Conservation (phyloP, 2,797 vertebrate species). For the Gobio occitaniae region DNA sequence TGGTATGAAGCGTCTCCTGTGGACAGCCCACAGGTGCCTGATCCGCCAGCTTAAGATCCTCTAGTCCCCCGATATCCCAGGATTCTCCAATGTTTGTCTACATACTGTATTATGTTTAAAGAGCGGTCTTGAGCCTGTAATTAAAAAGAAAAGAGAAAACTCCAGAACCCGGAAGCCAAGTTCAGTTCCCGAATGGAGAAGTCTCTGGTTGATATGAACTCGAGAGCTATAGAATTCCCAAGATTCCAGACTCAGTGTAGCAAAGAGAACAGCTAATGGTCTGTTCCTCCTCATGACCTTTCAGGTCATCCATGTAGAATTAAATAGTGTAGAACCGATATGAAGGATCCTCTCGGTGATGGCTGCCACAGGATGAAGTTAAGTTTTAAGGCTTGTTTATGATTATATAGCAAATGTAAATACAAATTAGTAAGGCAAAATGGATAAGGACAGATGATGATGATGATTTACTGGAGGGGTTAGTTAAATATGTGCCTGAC, state of each 20-base stretch:
- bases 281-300: constrained; percentile 26
- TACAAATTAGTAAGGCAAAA: neutral
- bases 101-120: constrained; percentile 37
- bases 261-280: constrained; percentile 30
- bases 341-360: neutral
- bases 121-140: neutral
- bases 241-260: constrained; percentile 35
- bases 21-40: constrained; percentile 77
- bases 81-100: constrained; percentile 26
- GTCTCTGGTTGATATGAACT: constrained; percentile 22
- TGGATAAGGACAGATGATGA: neutral
- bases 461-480: neutral
- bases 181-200: constrained; percentile 10
- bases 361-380: neutral
- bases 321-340: neutral
- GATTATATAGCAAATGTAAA: neutral
- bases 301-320: neutral
- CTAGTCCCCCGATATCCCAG: constrained; percentile 64
- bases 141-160: constrained; percentile 1
- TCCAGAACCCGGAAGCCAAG: constrained; percentile 4
- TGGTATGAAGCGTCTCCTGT: constrained; percentile 67
- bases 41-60: constrained; percentile 68
- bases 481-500: neutral
- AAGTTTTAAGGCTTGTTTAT: neutral
- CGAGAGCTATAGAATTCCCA: constrained; percentile 36